A percentile compares a stretch with the other conserved stretches of the same genome.
These are phyloP conservation scores for Zonotrichia leucophrys DNA, from an alignment of 2,113 vertebrate genomes.

Conservation along the genomic window DNA sequence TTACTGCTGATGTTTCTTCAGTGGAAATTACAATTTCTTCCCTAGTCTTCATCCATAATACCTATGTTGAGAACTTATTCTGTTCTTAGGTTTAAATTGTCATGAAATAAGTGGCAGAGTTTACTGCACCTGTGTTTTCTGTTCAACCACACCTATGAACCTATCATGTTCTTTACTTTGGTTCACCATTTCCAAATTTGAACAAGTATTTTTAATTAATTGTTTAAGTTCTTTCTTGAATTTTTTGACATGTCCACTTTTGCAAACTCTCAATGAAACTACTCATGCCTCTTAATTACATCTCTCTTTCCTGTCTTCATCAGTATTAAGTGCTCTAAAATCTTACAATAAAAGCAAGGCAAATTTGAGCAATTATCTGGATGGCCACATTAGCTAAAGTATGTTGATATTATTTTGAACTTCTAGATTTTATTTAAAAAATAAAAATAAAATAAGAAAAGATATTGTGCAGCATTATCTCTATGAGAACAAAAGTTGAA, in stretches of 20 bases:
- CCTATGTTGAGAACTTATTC: not conserved
- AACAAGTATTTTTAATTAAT: not conserved
- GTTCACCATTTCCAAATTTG: not conserved
- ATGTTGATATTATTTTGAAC: not conserved
- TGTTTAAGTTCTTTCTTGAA: not conserved
- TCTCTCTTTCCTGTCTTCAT: not conserved
- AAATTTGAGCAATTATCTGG: not conserved
- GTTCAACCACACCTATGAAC: not conserved
- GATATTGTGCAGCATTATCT: not conserved
- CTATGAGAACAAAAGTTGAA: not conserved
- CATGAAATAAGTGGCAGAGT: not conserved
- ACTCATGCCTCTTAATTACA: not conserved
- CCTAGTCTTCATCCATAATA: not conserved
- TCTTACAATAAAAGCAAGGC: not conserved
- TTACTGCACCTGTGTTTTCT: not conserved
- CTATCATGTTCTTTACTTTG: not conserved
- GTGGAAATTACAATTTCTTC: not conserved
- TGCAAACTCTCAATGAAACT: not conserved
- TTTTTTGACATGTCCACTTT: not conserved
- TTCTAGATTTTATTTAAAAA: not conserved
- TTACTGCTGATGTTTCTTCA: not conserved
- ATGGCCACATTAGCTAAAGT: not conserved
- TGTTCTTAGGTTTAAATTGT: not conserved
- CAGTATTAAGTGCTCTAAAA: not conserved
- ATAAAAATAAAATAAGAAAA: not conserved